Conservation (phyloP, 2,797 vertebrate species). For the Crenuchus spilurus region DNA sequence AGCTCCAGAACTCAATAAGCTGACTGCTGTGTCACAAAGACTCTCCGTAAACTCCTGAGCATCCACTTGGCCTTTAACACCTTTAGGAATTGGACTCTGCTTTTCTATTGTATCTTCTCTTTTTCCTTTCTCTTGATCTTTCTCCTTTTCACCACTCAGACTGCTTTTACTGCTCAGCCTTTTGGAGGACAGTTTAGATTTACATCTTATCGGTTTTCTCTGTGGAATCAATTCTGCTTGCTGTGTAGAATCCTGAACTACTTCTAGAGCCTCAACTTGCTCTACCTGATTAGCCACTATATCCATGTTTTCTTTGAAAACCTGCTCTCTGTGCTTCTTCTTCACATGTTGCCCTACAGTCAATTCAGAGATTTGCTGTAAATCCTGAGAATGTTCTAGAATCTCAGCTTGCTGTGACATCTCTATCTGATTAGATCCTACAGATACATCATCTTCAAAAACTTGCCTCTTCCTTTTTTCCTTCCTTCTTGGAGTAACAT, state of each 20-base stretch:
- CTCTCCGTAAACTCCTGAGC: not conserved
- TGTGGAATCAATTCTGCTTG: not conserved
- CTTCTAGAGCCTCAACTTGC: not conserved
- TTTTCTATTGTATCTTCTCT: not conserved
- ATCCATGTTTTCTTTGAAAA: not conserved
- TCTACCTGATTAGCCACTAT: not conserved
- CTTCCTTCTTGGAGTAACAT: not conserved
- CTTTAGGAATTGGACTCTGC: not conserved
- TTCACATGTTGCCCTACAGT: not conserved
- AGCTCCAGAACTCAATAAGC: not conserved
- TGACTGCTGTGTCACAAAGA: not conserved
- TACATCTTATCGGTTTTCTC: not conserved
- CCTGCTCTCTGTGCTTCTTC: not conserved
- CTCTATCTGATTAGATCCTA: too few species aligned
- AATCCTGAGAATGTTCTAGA: not conserved
- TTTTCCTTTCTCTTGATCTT: not conserved
- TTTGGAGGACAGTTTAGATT: not conserved
- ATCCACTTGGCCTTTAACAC: not conserved
- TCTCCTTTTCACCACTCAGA: too few species aligned
- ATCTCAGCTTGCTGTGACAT: not conserved
- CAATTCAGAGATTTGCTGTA: not conserved
- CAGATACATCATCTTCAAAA: not conserved
- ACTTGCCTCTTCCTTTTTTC: slow-evolving; percentile 2
- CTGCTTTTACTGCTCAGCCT: too few species aligned
- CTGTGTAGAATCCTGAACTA: not conserved